Evolutionary conservation across 2,888 invertebrate genomes (phyloP).

Genomic region (Nymphalis urticae): DNA sequence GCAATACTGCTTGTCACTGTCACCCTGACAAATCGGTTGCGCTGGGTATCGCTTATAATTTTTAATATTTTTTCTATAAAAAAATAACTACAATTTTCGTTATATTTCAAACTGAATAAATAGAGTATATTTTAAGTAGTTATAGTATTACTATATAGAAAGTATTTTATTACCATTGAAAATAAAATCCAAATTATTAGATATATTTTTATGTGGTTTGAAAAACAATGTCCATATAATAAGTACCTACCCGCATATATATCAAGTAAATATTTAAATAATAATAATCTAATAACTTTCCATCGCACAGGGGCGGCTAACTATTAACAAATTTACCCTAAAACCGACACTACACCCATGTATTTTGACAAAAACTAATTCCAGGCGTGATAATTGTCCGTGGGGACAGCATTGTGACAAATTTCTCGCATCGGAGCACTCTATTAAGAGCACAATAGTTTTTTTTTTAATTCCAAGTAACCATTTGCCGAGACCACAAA

Average conservation of each 20-base stretch:
- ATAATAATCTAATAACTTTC: conserved; percentile 9
- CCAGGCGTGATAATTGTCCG: conserved; percentile 74
- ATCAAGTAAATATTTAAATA: not conserved
- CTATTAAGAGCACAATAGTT: conserved; percentile 70
- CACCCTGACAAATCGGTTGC: conserved; percentile 63
- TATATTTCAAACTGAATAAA: no score
- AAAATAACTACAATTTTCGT: conserved; percentile 44
- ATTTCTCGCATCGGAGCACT: conserved; percentile 72
- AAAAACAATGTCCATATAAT: no score
- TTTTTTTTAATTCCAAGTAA: conserved; percentile 43
- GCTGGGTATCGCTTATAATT: conserved; percentile 13
- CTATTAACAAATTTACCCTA: conserved; percentile 17
- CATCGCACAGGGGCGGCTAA: conserved; percentile 13
- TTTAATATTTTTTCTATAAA: conserved; percentile 10
- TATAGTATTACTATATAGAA: no score
- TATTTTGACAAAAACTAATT: conserved; percentile 75
- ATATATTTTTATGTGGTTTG: no score
- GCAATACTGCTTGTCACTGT: conserved; percentile 42
- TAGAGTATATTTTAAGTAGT: no score
- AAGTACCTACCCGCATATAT: not conserved
- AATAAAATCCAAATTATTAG: no score
- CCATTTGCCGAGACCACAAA: conserved; percentile 46
- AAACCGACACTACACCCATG: conserved; percentile 31
- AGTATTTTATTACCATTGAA: no score
- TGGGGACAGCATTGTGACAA: conserved; percentile 67